These are phyloP conservation scores for Neomicropteryx cornuta DNA, from an alignment of 1,140 invertebrate genomes.

Conservation along the genomic window DNA sequence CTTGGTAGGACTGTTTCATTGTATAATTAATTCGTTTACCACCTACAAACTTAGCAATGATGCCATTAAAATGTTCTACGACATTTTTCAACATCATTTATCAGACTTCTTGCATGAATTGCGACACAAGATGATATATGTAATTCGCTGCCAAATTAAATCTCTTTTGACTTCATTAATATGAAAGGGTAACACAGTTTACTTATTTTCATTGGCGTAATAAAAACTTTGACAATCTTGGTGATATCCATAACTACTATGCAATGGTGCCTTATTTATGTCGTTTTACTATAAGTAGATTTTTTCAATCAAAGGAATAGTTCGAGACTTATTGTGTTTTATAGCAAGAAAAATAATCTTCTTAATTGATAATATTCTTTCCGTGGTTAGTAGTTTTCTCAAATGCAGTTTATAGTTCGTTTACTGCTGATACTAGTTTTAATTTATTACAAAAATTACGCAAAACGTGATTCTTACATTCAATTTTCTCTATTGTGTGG, in stretches of 20 bases:
- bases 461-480: conserved; percentile 23
- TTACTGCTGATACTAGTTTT: conserved; percentile 1
- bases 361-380: no score
- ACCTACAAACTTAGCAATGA: conserved; percentile 21
- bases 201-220: neutral
- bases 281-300: conserved; percentile 2
- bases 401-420: conserved; percentile 9
- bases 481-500: conserved; percentile 15
- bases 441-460: conserved; percentile 16
- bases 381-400: conserved; percentile 8
- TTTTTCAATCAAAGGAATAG: conserved; percentile 1
- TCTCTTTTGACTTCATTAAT: neutral
- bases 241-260: conserved; percentile 4
- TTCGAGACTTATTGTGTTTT: conserved; percentile 4
- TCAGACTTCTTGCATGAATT: conserved; percentile 16
- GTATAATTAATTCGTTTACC: conserved; percentile 27
- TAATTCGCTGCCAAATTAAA: neutral
- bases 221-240: neutral
- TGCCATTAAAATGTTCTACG: conserved; percentile 26
- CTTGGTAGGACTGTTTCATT: conserved; percentile 16
- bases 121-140: neutral
- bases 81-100: conserved; percentile 27
- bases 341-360: no score
- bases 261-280: neutral
- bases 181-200: neutral